Base-by-base conservation (phyloP, 2,888 invertebrate genomes). In the Parasteatoda lunata region DNA sequence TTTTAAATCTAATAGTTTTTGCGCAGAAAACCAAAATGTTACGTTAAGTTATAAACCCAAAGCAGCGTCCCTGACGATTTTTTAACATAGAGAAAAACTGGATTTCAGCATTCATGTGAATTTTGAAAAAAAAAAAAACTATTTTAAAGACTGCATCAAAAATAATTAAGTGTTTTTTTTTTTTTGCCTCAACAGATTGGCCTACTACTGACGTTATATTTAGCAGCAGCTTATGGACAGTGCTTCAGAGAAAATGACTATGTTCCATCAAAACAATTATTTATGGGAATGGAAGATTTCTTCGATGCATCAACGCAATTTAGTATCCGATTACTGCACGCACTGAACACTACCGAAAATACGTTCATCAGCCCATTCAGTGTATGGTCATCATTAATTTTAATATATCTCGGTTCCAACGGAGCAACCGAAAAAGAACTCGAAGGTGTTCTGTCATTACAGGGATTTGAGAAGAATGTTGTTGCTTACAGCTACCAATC, bases 321-420 rank as follows among this genome's bases (percentile, higher is more conserved):
- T 71, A 71, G 78, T 6, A 65, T 88, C 48, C 66, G 69, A 15
- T 30, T 88, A 8, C 52, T 88, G 11, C 78, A 73, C 11, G 76
- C 88, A 5, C 75, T 88, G 3, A 79, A 88, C n/a, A 76, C 73
- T 6, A 77, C 71, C 7, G 47, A 30, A 47, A 89, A 89, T 49
- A 64, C 90, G 5, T 91, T 92, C 88, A 88, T 92, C 81, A 92
- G 92, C 4, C 92, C 92, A 0, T 90, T 91, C 84, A 91, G 91
- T 73, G 91, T 92, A 65, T 90, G 91, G 72, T 90, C 91, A 13
- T 91, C 91, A 47, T 89, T 92, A 88, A 89, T 91, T 3, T 91
- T 92, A 91, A 90, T 91, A 30, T 91, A 90, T 64, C 89, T 91
- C 45, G 92, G 92, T 5, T 91, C 92, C 3, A 89, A 89, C 54